A percentile compares a stretch with the other conserved stretches of the same genome.
Conservation (phyloP, 2,797 vertebrate genomes). For the Sternotherus odoratus region DNA sequence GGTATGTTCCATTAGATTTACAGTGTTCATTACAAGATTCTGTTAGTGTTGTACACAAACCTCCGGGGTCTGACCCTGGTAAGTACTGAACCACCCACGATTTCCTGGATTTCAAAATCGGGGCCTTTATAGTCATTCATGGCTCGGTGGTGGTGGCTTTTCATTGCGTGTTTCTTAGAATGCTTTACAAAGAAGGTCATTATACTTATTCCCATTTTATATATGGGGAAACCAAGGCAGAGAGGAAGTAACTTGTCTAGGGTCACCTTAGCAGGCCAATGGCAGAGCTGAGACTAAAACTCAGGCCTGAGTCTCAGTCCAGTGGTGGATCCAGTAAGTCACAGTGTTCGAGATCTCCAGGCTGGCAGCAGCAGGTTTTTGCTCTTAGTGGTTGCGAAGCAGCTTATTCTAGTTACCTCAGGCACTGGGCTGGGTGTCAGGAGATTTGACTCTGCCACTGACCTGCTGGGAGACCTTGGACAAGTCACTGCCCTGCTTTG, state of each 20-base stretch:
- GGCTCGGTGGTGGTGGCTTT: background rate
- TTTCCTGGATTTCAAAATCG: background rate
- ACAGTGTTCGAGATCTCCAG: background rate
- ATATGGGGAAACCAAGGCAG: background rate
- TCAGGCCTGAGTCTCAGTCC: background rate
- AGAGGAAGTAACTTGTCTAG: background rate
- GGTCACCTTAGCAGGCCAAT: background rate
- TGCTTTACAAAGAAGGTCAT: background rate
- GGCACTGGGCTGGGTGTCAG: background rate
- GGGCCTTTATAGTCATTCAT: background rate
- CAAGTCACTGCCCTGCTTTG: background rate
- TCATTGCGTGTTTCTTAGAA: background rate
- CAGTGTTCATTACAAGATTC: background rate
- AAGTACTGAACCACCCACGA: background rate
- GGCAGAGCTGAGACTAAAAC: background rate
- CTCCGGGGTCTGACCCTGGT: background rate
- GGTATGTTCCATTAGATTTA: background rate
- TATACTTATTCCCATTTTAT: background rate
- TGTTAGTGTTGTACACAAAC: background rate
- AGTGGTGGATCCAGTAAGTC: background rate
- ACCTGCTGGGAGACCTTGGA: background rate
- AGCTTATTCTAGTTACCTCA: background rate
- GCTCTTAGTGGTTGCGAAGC: background rate
- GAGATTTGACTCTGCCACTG: background rate
- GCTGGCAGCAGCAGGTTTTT: background rate